phyloP scores from a whole-genome alignment of 2,113 vertebrate species.

The Ciconia maguari region DNA sequence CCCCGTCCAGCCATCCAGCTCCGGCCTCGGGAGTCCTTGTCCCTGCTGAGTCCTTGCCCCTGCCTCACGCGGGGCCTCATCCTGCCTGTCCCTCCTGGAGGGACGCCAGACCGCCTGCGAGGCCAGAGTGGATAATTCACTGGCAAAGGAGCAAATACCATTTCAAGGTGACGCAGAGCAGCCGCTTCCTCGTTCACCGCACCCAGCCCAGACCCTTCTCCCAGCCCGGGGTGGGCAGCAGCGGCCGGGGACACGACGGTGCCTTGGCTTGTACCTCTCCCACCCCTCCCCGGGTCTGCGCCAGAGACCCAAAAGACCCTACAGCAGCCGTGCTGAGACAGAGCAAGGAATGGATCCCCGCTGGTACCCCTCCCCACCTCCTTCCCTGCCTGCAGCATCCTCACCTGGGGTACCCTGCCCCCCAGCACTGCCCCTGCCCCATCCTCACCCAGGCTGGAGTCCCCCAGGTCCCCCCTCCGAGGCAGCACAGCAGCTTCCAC shows the following conservation, averaged over 20 bases:
- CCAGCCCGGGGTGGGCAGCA: neutral
- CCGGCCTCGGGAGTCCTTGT: neutral
- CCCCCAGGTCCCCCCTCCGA: accelerated
- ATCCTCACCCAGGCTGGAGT: neutral
- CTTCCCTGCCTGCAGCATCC: neutral
- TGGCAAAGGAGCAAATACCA: neutral
- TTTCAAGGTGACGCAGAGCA: neutral
- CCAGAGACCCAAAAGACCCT: neutral
- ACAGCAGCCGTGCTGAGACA: neutral
- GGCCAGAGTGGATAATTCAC: neutral
- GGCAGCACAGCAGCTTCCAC: neutral
- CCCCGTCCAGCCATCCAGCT: neutral
- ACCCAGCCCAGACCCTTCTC: neutral
- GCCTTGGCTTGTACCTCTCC: neutral
- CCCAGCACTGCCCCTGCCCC: neutral
- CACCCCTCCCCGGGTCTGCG: neutral
- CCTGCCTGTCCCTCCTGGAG: neutral
- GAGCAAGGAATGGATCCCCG: neutral
- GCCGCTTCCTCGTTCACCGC: neutral
- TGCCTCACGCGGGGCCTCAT: neutral
- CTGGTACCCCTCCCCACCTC: neutral
- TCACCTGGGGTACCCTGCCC: neutral
- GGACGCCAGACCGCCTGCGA: neutral
- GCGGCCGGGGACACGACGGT: accelerated
- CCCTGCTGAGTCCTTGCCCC: neutral